Base-by-base conservation (phyloP, 2,113 vertebrate genomes). In the Corythoichthys haematopterus region DNA sequence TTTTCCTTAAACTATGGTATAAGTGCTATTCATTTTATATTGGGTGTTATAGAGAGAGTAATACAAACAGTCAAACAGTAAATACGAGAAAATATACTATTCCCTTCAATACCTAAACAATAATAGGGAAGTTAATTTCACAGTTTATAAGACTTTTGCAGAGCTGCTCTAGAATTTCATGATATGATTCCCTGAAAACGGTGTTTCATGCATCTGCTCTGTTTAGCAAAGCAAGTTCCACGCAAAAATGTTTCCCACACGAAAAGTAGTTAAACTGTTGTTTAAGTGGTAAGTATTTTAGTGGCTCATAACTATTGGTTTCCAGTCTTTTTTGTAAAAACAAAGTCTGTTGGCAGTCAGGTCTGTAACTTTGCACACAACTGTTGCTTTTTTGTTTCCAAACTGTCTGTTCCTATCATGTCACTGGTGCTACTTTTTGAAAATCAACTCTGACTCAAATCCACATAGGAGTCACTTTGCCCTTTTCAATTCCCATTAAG, bases 401-500 rank as follows among this genome's bases (percentile, higher is more conserved):
- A 43, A 45, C 38, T 43, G 59, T 61, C 59, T 6, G 40, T 45
- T 62, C 43, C 40, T 43, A 46, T 66, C 45, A 46, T 33, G 57
- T 65, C 52, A 45, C 20, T 20, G 20, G 43, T 28, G 13, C 51
- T 55, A 16, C 4, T 36, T 50, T 16, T 36, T 64, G 61, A 56
- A 61, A 74, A 71, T 66, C 55, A n/a, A 66, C 64, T 56, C 56
- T 66, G 64, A 69, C 63, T 51, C 52, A 64, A 71, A 84, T 72
- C 58, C 61, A 65, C 72, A 60, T 57, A 16, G 7, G 33, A 70
- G 74, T 66, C 58, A 50, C 64, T 71, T 66, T 71, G 13, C 68
- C 56, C 77, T 65, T 57, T 65, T 82, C 80, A 75, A 13, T 35
- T 52, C 66, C 76, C 66, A 77, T 80, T 66, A 58, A 40, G 55